Evolutionary conservation across 1,140 invertebrate species (phyloP), one percentile per base, ranked within the genome.

Genomic region (Drosophila nigromelanica): DNA sequence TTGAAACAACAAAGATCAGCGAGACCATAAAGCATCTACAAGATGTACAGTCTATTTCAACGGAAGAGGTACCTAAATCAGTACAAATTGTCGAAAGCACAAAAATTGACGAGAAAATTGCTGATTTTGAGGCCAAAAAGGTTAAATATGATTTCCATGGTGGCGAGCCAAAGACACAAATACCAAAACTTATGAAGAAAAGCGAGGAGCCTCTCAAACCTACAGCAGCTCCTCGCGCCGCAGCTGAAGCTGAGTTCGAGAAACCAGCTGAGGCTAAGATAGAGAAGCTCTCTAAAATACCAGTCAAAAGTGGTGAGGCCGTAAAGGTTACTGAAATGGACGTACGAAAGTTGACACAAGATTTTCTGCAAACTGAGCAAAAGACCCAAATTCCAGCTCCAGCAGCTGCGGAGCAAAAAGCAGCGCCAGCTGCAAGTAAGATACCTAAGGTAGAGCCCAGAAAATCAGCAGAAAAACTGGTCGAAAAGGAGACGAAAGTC

Each of bases 111-210:
- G 82, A 91, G 11, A 91, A 89, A 62, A 91, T 91, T 42, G 89
- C 90, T 3, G 90, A 91, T 5, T 91, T 91, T 6, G 90, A 91
- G 45, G 89, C 90, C 12, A 91, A 90, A 24, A 89, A 91, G 24
- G 89, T 91, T 0, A 89, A 76, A 40, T 91, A 91, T 39, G 89
- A 91, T 64, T 90, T 90, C 35, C 87, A 90, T 55, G 87, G 87
- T 2, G 72, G 83, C 10, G 87, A 90, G 42, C 87, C 87, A 24
- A 90, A 90, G 18, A 89, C 83, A 2, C 83, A 89, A 51, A 89
- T 89, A n/a, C 83, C 83, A 0, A 89, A 89, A 27, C 69, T 89
- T 4, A 69, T 87, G 0, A 72, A 66, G n/a, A 80, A 83, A 35
- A 89, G 73, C 39, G 76, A 89, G 5, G 85, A 87, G 3, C 24